These are phyloP conservation scores for Rhynchonema sp. DNA, from an alignment of 2,888 invertebrate species.

Conservation along the genomic window DNA sequence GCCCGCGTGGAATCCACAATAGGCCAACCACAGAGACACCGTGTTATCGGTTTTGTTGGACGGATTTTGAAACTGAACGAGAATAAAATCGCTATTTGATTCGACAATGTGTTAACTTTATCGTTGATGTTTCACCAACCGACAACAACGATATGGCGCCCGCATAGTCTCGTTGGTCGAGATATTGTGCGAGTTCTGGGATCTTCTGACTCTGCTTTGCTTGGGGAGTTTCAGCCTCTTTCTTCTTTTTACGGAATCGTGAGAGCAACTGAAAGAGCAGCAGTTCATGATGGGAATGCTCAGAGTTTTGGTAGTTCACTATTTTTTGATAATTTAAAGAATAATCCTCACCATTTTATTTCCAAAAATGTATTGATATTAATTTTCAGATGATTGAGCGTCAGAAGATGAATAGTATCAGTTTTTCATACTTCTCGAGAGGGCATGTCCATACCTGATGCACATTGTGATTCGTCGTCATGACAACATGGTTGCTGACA, in stretches of 20 bases:
- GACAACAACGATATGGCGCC: slow-evolving; percentile 81
- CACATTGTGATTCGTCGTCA: too few relatives aligned
- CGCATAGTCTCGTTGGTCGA: slow-evolving; percentile 70
- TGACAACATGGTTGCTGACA: too few relatives aligned
- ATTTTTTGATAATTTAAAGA: background rate
- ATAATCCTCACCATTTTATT: background rate
- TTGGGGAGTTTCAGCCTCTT: slow-evolving; percentile 14
- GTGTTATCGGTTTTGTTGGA: slow-evolving; percentile 37
- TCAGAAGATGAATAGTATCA: too few relatives aligned
- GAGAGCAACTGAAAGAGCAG: slow-evolving; percentile 25
- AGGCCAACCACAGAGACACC: slow-evolving; percentile 67
- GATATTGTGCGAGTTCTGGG: slow-evolving; percentile 66
- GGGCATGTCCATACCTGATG: too few relatives aligned
- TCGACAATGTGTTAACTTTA: slow-evolving; percentile 7
- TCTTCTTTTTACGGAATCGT: slow-evolving; percentile 28
- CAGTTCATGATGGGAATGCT: background rate
- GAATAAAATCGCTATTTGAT: too few relatives aligned
- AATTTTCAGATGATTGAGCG: too few relatives aligned
- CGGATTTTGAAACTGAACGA: slow-evolving; percentile 40
- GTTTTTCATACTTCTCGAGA: too few relatives aligned
- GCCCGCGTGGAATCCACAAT: slow-evolving; percentile 83
- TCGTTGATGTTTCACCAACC: slow-evolving; percentile 36
- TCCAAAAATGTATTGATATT: too few relatives aligned
- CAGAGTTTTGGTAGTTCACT: background rate
- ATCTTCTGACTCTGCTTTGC: slow-evolving; percentile 30